Evolutionary conservation across 2,113 vertebrate genomes (phyloP), one percentile per base, ranked within the genome.

Genomic region (Colius striatus): DNA sequence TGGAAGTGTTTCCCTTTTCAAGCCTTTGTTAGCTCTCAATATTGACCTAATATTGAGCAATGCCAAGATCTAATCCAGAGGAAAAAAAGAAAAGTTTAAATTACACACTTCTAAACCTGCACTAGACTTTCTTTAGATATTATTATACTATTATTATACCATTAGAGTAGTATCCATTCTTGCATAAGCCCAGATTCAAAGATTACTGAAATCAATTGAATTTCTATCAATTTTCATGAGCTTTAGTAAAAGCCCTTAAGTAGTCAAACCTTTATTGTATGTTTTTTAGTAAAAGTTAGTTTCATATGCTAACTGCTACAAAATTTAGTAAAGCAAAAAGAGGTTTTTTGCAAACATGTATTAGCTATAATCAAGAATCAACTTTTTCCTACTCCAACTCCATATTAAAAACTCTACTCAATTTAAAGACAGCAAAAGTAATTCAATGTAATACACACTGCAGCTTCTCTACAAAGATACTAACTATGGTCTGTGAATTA

Each of bases 361-460:
- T 68, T 87, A 89, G n/a, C 45, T 62, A 74, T 20, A 84, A 43
- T 54, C 60, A 93, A 89, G 51, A 88, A 89, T 72, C 36, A 91
- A 47, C 53, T 87, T 60, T 41, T 89, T 70, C n/a, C 27, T 84
- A 51, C 23, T 87, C 48, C 48, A 77, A 9, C 23, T 77, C 50
- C n/a, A 30, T 65, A 54, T 77, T 82, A 89, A 89, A 91, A 90
- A 36, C 18, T 9, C 15, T 63, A 36, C 15, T n/a, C 70, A 65
- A 5, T 94, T 92, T 96, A 82, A 95, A 95, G 67, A 41, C 47
- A 21, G 36, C 54, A 9, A 85, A 92, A 92, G 34, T 54, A 67
- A 82, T 74, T 82, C 79, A 80, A 67, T 53, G 41, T 71, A 89
- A 84, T 11, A 55, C 30, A 88, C 18, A 55, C 41, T 71, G 11